Conservation (phyloP, 2,113 vertebrate species). For the Caranx ignobilis region DNA sequence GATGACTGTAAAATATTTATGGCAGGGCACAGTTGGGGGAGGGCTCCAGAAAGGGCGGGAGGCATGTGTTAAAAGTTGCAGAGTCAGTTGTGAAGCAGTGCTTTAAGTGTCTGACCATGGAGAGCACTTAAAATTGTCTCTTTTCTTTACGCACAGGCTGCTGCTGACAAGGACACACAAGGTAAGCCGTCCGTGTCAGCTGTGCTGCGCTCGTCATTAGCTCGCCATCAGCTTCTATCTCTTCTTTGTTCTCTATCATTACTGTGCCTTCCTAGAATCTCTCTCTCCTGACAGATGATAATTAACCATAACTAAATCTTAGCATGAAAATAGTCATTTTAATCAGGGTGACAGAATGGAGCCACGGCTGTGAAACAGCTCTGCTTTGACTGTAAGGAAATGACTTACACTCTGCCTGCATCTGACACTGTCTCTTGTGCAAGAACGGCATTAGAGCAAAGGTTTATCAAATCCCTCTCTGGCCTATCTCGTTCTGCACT, state of each 20-base stretch:
- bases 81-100: slow-evolving; percentile 9
- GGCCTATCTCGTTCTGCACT: neutral
- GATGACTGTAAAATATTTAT: slow-evolving; percentile 53
- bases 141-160: slow-evolving; percentile 38
- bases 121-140: slow-evolving; percentile 34
- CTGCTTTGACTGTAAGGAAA: slow-evolving; percentile 8
- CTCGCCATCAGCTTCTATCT: slow-evolving; percentile 26
- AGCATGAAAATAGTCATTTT: slow-evolving; percentile 38
- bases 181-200: slow-evolving; percentile 44
- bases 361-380: slow-evolving; percentile 35
- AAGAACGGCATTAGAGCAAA: neutral
- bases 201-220: slow-evolving; percentile 7
- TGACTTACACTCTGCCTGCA: slow-evolving; percentile 12
- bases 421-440: slow-evolving; percentile 4
- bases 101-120: slow-evolving; percentile 19
- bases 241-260: slow-evolving; percentile 23
- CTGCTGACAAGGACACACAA: slow-evolving; percentile 29
- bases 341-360: slow-evolving; percentile 67
- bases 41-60: neutral
- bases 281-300: slow-evolving; percentile 51
- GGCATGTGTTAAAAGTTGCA: slow-evolving; percentile 16
- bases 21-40: neutral
- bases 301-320: slow-evolving; percentile 62
- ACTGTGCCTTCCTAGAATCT: slow-evolving; percentile 15
- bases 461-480: neutral